Base-by-base conservation (phyloP, 2,113 vertebrate species). In the Petrocephalus microphthalmus region DNA sequence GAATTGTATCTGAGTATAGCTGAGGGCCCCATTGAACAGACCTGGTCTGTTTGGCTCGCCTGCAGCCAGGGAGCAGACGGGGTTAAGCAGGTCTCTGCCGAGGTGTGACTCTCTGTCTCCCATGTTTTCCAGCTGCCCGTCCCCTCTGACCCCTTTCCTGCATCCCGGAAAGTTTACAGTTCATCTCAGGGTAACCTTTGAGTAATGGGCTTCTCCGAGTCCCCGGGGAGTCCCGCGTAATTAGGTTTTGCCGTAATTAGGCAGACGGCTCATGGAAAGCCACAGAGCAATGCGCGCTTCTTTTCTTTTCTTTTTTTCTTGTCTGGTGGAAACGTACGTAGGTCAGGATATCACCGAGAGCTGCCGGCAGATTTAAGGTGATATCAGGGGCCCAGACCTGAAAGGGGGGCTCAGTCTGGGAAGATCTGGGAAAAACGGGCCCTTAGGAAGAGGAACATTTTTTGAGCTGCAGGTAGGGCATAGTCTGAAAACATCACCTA, bases 131-230 rank as follows among this genome's bases (percentile, higher is more conserved):
- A n/a, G 49, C 84, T 33, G 22, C 84, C 47, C 8, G 19, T 57
- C 37, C 33, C 54, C 20, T n/a, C 20, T 5, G 53, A 45, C n/a
- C 52, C 15, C 4, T 17, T 57, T 54, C 19, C 17, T 22, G 56
- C 56, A 11, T 1, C n/a, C 52, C 6, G 15, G 33, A 53, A 45
- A 5, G 19, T 45, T 60, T 52, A 86, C 54, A 57, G 85, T 57
- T 86, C 54, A 42, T 86, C 29, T 56, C n/a, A 86, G 29, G n/a
- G 37, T 42, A 87, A n/a, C 85, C 37, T 87, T 10, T 87, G 85
- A 56, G 17, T 56, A 86, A 56, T 56, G 33, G 85, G 29, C 29
- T 25, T n/a, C 49, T 83, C 22, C 57, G 33, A 22, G 19, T 33
- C 84, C 49, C 51, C 25, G 45, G 29, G 42, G 52, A 49, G 74